phyloP scores from a whole-genome alignment of 2,797 vertebrate species.

The Pangasius mekongensis region DNA sequence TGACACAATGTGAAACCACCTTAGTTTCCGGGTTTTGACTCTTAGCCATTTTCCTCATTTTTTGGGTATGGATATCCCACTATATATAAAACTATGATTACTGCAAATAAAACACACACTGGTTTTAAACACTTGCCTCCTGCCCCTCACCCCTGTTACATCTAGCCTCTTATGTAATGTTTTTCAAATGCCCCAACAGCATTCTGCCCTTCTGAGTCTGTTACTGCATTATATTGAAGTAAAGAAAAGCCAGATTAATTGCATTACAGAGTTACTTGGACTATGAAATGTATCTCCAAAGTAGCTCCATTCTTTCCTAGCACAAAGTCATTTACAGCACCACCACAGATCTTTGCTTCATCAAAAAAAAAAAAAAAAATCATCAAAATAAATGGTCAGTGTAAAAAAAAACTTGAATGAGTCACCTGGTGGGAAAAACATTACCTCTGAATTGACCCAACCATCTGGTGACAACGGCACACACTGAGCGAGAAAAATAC shows the following conservation, averaged over 20 bases:
- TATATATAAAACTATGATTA: neutral
- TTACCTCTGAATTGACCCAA: conserved; percentile 5
- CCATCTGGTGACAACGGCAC: conserved; percentile 34
- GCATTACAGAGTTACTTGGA: neutral
- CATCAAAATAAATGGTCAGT: neutral
- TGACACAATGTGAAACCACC: neutral
- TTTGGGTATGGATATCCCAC: neutral
- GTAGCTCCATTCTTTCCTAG: neutral
- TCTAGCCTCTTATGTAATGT: neutral
- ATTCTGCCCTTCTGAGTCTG: neutral
- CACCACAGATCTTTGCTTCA: neutral
- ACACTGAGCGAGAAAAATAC: conserved; percentile 24
- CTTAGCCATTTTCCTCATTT: neutral
- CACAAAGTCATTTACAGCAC: neutral
- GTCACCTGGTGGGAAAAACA: neutral
- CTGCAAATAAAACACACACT: neutral
- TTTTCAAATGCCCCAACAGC: neutral
- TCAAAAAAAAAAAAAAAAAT: neutral
- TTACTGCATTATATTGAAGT: neutral
- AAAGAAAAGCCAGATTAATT: neutral
- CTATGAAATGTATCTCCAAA: neutral
- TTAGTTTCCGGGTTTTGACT: neutral
- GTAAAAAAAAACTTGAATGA: neutral
- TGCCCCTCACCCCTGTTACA: neutral
- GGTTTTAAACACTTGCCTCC: neutral